phyloP scores from a whole-genome alignment of 64 coral and sea anemone species.

The Cladopsammia gracilis region DNA sequence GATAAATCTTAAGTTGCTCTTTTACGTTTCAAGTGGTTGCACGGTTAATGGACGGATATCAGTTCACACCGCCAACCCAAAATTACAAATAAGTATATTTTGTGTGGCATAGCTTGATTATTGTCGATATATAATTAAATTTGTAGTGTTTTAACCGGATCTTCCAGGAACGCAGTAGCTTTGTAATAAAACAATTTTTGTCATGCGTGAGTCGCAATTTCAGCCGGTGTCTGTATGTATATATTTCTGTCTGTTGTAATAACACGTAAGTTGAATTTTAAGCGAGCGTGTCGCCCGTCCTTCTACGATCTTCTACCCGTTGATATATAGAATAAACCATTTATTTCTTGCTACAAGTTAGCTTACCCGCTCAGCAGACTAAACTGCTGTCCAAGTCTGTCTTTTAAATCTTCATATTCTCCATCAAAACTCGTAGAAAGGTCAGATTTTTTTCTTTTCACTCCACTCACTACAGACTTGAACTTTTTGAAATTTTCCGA shows the following conservation, averaged over 20 bases:
- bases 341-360: not conserved
- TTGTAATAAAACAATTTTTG: not conserved
- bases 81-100: not conserved
- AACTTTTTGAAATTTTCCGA: slow-evolving; percentile 99
- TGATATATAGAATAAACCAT: not conserved
- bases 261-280: slow-evolving; percentile 18
- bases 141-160: not conserved
- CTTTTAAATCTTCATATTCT: slow-evolving; percentile 77
- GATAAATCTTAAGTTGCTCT: slow-evolving; percentile 9
- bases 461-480: slow-evolving; percentile 84
- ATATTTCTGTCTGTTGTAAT: slow-evolving; percentile 14
- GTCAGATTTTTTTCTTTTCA: slow-evolving; percentile 75
- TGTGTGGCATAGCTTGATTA: not conserved
- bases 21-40: slow-evolving; percentile 27
- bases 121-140: not conserved
- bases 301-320: not conserved
- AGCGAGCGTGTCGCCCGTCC: not conserved
- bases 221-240: not conserved
- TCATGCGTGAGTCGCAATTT: not conserved
- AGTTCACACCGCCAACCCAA: not conserved
- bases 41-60: slow-evolving; percentile 12
- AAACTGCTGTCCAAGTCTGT: slow-evolving; percentile 76
- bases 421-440: slow-evolving; percentile 52
- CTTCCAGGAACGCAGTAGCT: not conserved
- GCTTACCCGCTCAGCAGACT: slow-evolving; percentile 81